Evolutionary conservation across 2,888 invertebrate species (phyloP).

Genomic region (Thalpophila matura): DNA sequence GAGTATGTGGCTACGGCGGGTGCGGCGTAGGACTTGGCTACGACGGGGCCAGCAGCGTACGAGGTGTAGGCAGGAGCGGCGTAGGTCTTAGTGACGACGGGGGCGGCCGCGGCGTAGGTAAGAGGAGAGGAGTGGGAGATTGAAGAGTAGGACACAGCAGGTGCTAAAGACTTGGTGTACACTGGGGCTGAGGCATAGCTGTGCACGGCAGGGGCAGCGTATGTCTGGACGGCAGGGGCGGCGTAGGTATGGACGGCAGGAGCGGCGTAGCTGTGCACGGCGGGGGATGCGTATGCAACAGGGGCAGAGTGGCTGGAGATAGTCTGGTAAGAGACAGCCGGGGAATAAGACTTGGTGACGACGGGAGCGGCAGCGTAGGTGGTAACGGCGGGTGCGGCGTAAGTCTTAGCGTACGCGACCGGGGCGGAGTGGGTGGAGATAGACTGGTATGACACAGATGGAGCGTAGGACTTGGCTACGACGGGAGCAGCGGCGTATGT

Average conservation of each 20-base stretch:
- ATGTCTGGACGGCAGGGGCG: constrained; percentile 64
- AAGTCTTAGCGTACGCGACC: constrained; percentile 72
- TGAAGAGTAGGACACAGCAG: constrained; percentile 74
- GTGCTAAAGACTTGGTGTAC: constrained; percentile 49
- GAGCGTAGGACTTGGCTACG: constrained; percentile 73
- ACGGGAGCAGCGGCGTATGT: constrained; percentile 70
- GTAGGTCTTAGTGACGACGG: constrained; percentile 90
- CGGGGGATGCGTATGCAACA: constrained; percentile 69
- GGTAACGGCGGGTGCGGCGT: constrained; percentile 69
- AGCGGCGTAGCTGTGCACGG: constrained; percentile 60
- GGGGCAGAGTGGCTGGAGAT: constrained; percentile 77
- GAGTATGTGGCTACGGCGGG: constrained; percentile 74
- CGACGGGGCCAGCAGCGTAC: constrained; percentile 64
- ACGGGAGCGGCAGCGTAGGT: constrained; percentile 68
- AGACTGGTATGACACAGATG: constrained; percentile 72
- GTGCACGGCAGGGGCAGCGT: constrained; percentile 63
- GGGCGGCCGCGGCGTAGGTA: constrained; percentile 76
- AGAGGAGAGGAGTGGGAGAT: constrained; percentile 79
- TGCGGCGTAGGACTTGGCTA: constrained; percentile 70
- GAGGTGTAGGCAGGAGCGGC: constrained; percentile 62
- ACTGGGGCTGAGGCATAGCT: constrained; percentile 70
- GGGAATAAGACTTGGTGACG: constrained; percentile 79
- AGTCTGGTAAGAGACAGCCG: constrained; percentile 74
- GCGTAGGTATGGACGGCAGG: constrained; percentile 74
- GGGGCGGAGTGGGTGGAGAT: constrained; percentile 80